Evolutionary conservation across 2,797 vertebrate species (phyloP).

Genomic region (Ptychobarbus kaznakovi): DNA sequence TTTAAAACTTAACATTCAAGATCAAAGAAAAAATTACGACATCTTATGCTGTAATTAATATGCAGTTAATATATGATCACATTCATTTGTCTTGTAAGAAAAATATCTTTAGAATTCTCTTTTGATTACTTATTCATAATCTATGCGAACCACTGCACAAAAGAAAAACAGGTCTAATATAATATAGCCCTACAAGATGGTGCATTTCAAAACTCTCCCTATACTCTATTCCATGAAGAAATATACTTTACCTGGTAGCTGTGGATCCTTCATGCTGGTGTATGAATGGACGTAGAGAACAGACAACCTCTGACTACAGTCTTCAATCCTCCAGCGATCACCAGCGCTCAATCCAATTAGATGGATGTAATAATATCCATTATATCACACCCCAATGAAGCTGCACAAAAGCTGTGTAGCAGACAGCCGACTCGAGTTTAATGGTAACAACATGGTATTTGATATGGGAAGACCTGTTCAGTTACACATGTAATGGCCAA

Average conservation of each 20-base stretch:
- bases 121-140: constrained; percentile 5
- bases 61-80: background rate
- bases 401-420: constrained; percentile 51
- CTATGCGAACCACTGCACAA: background rate
- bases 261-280: constrained; percentile 75
- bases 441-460: background rate
- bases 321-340: constrained; percentile 58
- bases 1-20: background rate
- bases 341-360: constrained; percentile 75
- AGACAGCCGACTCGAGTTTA: background rate
- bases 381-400: constrained; percentile 37
- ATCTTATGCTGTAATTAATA: background rate
- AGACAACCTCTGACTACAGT: constrained; percentile 48
- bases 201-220: background rate
- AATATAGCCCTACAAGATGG: background rate
- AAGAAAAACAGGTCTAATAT: background rate
- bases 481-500: background rate
- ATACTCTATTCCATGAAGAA: background rate
- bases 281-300: constrained; percentile 52
- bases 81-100: background rate
- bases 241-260: constrained; percentile 71
- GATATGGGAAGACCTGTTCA: background rate
- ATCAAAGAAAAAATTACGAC: background rate
- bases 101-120: background rate
- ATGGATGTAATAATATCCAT: constrained; percentile 66